Base-by-base conservation (phyloP, 2,888 invertebrate species). In the Dyspetes luteomarginatus region DNA sequence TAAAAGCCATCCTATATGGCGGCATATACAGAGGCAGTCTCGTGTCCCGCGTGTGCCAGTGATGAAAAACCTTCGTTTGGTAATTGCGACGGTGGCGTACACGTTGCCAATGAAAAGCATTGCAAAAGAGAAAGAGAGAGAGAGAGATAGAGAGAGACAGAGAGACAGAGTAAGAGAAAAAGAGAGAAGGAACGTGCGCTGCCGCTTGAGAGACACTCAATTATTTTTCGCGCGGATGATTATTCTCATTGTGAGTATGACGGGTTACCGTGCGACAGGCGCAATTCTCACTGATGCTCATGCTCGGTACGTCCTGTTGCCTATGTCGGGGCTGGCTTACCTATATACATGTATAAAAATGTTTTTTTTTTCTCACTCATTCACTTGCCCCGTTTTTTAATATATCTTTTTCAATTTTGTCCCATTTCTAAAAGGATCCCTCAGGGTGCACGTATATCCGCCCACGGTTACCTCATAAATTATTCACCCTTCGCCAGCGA, bases 21-120 rank as follows among this genome's bases (percentile, higher is more conserved):
- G 19, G 48, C 48, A 19, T 36, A 36, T 7, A 36, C 36, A 12
- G 36, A 36, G 12, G 36, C 43, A n/a, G 15, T 24, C 24, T 22
- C 58, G 15, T n/a, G 45, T n/a, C n/a, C n/a, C 19, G 15, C 12
- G 55, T 50, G 5, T 30, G 15, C 24, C n/a, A n/a, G 24, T 28
- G 43, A 73, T 76, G 69, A 64, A 74, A 69, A 79, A 56, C 74
- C 36, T 69, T 74, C 74, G 64, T 79, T 74, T 56, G 56, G 64
- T 69, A 79, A 72, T 78, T 78, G 72, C 72, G 52, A 50, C 60
- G 22, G 12, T 36, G 48, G 48, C 15, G 45, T 52, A 67, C 72
- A 48, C 72, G 65, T 65, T 43, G 45, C 45, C 55, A 5, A 64
- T 71, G 69, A 77, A 78, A 78, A 78, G 72, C 60, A 43, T 58